Evolutionary conservation across 2,113 vertebrate species (phyloP), one percentile per base, ranked within the genome.

Genomic region (Alligator mississippiensis): DNA sequence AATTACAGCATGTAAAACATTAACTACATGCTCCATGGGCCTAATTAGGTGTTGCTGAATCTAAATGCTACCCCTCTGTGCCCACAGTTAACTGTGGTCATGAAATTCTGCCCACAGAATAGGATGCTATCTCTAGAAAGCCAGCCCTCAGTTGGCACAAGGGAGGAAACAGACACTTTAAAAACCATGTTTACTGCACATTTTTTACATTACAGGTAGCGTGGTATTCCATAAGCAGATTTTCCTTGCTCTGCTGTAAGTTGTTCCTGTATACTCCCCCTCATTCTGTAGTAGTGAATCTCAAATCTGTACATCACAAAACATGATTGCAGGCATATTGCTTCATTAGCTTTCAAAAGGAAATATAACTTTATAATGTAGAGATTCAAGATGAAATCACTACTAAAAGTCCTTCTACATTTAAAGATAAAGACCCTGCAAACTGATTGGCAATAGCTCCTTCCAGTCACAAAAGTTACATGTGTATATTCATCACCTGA

Each of bases 71-170:
- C 25, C 6, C 47, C 28, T 68, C 57, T 60, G 6, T 2, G 1
- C 5, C 70, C n/a, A 17, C 4, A 25, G n/a, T 58, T 59, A 72
- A 59, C 60, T 63, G 9, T 0, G 0, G 19, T 80, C 24, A 66
- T 77, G 19, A 87, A 87, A 59, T 14, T 4, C 25, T 77, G 12
- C 0, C 2, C 22, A 61, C 24, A 89, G 25, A 14, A 14, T 8
- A 15, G 4, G 2, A 4, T 3, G 14, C 4, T 19, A 19, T 54
- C 19, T 0, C 0, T 4, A 10, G 19, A 21, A 27, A 64, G 14
- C 47, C 5, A n/a, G 66, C 66, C n/a, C n/a, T 9, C 66, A 18
- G n/a, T 70, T 34, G 17, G n/a, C 21, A 18, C 17, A 18, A 16
- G 34, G 34, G 66, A 70, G n/a, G 8, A 70, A 18, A 68, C 30